Percentiles rank a stretch among this genome's conserved stretches.
Conservation (phyloP, 2,888 invertebrate species). For the Drosophila ochracea region DNA sequence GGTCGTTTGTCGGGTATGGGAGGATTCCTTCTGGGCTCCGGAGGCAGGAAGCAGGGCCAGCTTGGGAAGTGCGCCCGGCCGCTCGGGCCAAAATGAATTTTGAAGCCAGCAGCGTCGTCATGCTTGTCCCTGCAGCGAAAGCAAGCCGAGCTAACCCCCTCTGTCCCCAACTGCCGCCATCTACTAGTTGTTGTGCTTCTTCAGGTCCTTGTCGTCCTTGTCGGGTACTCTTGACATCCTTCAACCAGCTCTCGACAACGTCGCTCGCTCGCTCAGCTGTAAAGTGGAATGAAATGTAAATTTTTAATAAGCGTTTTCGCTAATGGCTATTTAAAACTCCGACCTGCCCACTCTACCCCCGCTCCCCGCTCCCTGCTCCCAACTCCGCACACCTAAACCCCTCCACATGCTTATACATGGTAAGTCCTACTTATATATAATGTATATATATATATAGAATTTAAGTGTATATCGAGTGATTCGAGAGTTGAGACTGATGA, state of each 20-base stretch:
- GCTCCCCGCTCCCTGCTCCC: not conserved
- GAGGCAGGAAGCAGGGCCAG: slow-evolving; percentile 49
- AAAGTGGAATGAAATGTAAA: slow-evolving; percentile 84
- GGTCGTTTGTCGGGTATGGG: not conserved
- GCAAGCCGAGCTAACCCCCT: not conserved
- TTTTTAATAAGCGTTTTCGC: slow-evolving; percentile 85
- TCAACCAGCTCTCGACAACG: slow-evolving; percentile 32
- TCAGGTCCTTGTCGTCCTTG: slow-evolving; percentile 19
- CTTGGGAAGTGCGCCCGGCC: slow-evolving; percentile 57
- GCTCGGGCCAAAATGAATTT: slow-evolving; percentile 61
- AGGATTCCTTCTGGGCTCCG: slow-evolving; percentile 1
- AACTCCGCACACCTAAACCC: not conserved
- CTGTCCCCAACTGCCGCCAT: not conserved
- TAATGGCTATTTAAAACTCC: slow-evolving; percentile 84
- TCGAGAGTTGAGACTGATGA: slow-evolving; percentile 60
- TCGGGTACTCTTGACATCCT: slow-evolving; percentile 35
- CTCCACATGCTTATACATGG: slow-evolving; percentile 48
- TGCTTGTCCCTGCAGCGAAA: slow-evolving; percentile 12
- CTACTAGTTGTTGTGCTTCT: slow-evolving; percentile 8
- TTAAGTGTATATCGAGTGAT: slow-evolving; percentile 62
- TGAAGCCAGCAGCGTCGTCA: slow-evolving; percentile 43
- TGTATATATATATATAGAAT: slow-evolving; percentile 27
- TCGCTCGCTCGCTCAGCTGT: slow-evolving; percentile 67
- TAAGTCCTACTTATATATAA: slow-evolving; percentile 13
- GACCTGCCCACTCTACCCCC: slow-evolving; percentile 41